A percentile compares a stretch with the other conserved stretches of the same genome.
Conservation (phyloP, 2,113 vertebrate genomes). For the Machaerirhynchus nigripectus region DNA sequence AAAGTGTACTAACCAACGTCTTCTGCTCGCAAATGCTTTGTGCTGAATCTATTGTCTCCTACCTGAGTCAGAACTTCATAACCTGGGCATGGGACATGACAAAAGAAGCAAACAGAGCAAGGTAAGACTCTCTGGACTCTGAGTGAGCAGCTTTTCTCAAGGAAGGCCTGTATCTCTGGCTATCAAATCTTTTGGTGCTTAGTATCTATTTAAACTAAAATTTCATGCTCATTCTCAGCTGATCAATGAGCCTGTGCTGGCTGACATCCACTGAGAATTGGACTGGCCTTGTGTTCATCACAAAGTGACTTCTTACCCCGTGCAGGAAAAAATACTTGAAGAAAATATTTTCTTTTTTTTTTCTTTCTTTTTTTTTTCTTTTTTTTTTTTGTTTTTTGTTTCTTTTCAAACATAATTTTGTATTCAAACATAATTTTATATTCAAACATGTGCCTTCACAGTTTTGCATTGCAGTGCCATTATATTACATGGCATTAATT, state of each 20-base stretch:
- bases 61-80: conserved; percentile 99
- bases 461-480: background rate
- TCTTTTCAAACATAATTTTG: background rate
- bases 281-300: background rate
- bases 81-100: conserved; percentile 99
- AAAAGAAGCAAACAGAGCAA: conserved; percentile 96
- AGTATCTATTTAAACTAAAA: background rate
- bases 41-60: conserved; percentile 96
- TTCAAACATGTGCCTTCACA: background rate
- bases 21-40: conserved; percentile 99
- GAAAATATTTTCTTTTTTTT: background rate
- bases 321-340: background rate
- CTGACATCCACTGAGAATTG: background rate
- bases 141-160: background rate
- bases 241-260: background rate
- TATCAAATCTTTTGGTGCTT: background rate
- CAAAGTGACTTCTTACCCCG: background rate
- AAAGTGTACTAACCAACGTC: conserved; percentile 97
- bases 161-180: background rate
- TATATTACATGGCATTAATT: background rate
- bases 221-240: background rate
- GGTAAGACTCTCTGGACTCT: conserved; percentile 72
- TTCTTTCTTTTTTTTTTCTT: background rate
- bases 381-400: background rate
- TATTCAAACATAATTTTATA: background rate